Conservation (phyloP, 2,113 vertebrate species). For the Neogale vison region DNA sequence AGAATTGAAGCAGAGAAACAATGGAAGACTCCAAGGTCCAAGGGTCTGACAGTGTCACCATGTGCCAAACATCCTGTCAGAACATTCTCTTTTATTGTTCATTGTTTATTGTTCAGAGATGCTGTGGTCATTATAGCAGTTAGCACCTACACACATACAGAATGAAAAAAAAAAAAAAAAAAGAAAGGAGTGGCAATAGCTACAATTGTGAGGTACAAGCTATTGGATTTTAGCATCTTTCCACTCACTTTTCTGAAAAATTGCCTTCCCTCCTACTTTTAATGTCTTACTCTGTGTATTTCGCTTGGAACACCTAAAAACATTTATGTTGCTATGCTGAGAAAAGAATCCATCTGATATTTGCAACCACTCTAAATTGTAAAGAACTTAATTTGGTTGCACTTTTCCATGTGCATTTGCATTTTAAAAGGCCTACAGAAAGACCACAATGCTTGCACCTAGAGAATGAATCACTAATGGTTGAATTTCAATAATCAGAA, state of each 20-base stretch:
- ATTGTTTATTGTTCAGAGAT: not conserved
- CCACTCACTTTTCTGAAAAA: not conserved
- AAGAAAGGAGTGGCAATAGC: not conserved
- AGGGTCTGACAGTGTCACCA: not conserved
- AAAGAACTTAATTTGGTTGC: slow-evolving; percentile 36
- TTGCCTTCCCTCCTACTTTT: not conserved
- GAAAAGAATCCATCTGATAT: slow-evolving; percentile 21
- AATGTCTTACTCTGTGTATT: not conserved
- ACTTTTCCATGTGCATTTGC: slow-evolving; percentile 13
- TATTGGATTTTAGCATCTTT: not conserved
- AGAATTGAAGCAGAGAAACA: not conserved
- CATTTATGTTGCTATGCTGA: not conserved
- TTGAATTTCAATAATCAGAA: slow-evolving; percentile 50
- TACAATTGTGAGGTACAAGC: not conserved
- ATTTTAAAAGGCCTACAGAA: slow-evolving; percentile 58
- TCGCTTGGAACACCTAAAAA: slow-evolving; percentile 28
- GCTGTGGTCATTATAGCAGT: not conserved
- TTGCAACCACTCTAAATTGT: not conserved
- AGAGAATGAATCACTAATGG: slow-evolving; percentile 49
- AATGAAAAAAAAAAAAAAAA: not conserved
- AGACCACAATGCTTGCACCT: slow-evolving; percentile 20
- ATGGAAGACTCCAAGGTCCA: not conserved
- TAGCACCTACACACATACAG: accelerated
- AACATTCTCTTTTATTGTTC: not conserved
- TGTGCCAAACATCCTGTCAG: not conserved